phyloP scores from a whole-genome alignment of 2,888 invertebrate species.

The Portevinia maculata region DNA sequence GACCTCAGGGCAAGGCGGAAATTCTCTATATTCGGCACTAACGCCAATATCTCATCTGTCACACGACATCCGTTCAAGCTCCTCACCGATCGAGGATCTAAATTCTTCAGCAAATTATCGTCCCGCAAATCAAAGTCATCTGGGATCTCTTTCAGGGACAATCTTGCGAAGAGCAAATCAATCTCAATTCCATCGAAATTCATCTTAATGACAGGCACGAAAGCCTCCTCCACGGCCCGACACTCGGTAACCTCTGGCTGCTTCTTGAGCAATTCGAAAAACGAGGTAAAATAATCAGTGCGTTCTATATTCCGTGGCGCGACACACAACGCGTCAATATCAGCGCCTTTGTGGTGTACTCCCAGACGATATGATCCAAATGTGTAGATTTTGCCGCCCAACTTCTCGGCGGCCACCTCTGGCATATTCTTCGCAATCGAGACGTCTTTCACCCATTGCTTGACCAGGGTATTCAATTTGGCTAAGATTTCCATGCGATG shows the following conservation, averaged over 20 bases:
- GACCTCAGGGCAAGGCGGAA: slow-evolving; percentile 96
- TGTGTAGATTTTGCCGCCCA: slow-evolving; percentile 99
- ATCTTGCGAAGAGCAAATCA: slow-evolving; percentile 97
- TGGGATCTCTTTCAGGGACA: slow-evolving; percentile 97
- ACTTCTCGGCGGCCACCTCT: slow-evolving; percentile 92
- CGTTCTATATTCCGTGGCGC: slow-evolving; percentile 98
- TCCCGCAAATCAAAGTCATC: slow-evolving; percentile 94
- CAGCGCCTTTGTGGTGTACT: slow-evolving; percentile 98
- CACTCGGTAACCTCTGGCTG: slow-evolving; percentile 93
- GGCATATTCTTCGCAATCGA: slow-evolving; percentile 96
- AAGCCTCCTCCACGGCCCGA: slow-evolving; percentile 97
- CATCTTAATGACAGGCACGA: slow-evolving; percentile 99
- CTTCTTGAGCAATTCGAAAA: slow-evolving; percentile 94
- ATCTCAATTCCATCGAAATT: slow-evolving; percentile 99
- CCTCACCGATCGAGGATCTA: slow-evolving; percentile 97
- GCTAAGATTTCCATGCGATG: slow-evolving; percentile 93
- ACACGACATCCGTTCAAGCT: slow-evolving; percentile 99
- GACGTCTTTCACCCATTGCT: slow-evolving; percentile 96
- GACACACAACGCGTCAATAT: slow-evolving; percentile 99
- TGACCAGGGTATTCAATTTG: slow-evolving; percentile 94
- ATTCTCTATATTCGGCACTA: slow-evolving; percentile 97
- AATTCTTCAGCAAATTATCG: slow-evolving; percentile 94
- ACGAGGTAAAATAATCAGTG: slow-evolving; percentile 96
- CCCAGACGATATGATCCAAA: slow-evolving; percentile 98
- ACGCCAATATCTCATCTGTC: slow-evolving; percentile 97